Evolutionary conservation across 2,888 invertebrate genomes (phyloP).

Genomic region (Drosophila prolongata): DNA sequence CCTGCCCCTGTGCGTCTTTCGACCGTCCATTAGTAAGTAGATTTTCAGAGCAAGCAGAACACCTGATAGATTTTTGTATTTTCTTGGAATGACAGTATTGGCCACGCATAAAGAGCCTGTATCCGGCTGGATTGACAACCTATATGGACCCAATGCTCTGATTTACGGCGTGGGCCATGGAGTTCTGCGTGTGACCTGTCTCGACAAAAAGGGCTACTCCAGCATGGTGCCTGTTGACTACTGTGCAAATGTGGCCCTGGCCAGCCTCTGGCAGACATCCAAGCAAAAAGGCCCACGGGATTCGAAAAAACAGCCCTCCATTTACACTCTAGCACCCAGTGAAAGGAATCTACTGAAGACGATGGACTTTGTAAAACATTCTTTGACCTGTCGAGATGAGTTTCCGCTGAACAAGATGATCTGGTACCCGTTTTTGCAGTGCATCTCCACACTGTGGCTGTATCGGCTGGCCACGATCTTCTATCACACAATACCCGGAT

Average conservation of each 20-base stretch:
- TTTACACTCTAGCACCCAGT: constrained; percentile 94
- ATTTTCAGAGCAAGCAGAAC: too few relatives aligned
- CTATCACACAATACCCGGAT: constrained; percentile 88
- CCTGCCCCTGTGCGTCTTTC: constrained; percentile 88
- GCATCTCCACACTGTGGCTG: constrained; percentile 83
- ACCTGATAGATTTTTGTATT: too few relatives aligned
- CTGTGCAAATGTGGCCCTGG: constrained; percentile 84
- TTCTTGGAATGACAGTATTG: constrained; percentile 22
- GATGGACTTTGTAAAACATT: constrained; percentile 86
- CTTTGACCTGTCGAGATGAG: constrained; percentile 83
- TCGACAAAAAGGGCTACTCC: constrained; percentile 63
- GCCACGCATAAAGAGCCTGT: constrained; percentile 85
- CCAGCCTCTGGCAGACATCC: constrained; percentile 85
- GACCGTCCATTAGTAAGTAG: constrained; percentile 88
- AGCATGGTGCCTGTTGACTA: constrained; percentile 85
- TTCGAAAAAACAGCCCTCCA: constrained; percentile 40
- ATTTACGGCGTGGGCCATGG: constrained; percentile 86
- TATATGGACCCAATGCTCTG: constrained; percentile 86
- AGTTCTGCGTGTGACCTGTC: constrained; percentile 84
- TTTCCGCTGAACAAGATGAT: constrained; percentile 88
- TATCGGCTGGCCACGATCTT: constrained; percentile 85
- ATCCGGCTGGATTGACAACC: constrained; percentile 89
- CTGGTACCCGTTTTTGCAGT: constrained; percentile 87
- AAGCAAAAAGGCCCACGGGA: not conserved
- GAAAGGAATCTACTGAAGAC: constrained; percentile 91